Base-by-base conservation (phyloP, 2,888 invertebrate genomes). In the Thelaira solivaga region DNA sequence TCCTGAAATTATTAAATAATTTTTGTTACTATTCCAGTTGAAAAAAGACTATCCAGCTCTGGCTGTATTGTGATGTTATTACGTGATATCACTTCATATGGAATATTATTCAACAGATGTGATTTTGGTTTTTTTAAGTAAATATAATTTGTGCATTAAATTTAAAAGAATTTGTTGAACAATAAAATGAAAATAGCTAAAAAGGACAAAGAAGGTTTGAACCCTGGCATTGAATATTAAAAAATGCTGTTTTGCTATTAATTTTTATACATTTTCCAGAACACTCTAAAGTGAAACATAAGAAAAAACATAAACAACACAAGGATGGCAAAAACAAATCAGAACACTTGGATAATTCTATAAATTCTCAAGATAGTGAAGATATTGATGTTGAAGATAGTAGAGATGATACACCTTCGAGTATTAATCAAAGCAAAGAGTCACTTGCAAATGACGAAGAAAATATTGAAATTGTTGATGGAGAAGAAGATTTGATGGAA, bases 401-500 rank as follows among this genome's bases (percentile, higher is more conserved):
- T 1, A 41, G 68, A 20, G 47, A 55, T 24, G 62, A 57, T 7
- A 68, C 71, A 36, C 65, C 71, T 1, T 45, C 6, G 2, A 71
- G 71, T 39, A 26, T 62, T 3, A 73, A 57, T 45, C 18, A 43
- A 2, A 75, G 67, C 20, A 75, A 53, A 43, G 65, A 72, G 7
- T 53, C 69, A 0, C 18, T 34, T 22, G 4, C 11, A 1, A 64
- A 59, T 47, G 78, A 73, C 16, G 77, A 74, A 1, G 78, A 78
- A 34, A 78, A 53, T 71, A 18, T 78, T 2, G 78, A 78, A n/a
- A n/a, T n/a, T 53, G 45, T 78, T 34, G 78, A 75, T 34, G 53
- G 39, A 7, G 78, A 78, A 7, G 78, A 69, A 4, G 68, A 69
- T 6, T 6, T 31, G 51, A 13, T 59, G 29, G 55, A 68, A 0